A percentile compares a stretch with the other conserved stretches of the same genome.
Conservation (phyloP, 2,113 vertebrate species). For the Montifringilla adamsi region DNA sequence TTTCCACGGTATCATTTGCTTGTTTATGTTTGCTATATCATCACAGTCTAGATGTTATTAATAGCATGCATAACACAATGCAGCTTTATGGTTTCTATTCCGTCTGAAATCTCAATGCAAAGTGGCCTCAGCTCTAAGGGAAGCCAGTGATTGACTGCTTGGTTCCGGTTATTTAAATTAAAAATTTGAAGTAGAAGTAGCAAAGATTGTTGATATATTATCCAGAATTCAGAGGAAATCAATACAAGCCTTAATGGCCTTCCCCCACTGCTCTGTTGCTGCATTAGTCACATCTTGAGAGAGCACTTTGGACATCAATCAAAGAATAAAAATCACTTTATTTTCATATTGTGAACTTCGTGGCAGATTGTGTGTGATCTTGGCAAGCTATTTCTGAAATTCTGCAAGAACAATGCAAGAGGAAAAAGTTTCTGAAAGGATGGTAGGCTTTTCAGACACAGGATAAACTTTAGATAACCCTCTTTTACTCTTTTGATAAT, state of each 20-base stretch:
- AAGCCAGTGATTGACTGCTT: background rate
- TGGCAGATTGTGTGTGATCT: background rate
- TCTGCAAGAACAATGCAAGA: background rate
- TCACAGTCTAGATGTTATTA: background rate
- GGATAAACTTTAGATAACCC: background rate
- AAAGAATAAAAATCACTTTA: conserved; percentile 1
- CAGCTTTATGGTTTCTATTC: background rate
- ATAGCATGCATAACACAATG: background rate
- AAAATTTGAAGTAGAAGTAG: conserved; percentile 21
- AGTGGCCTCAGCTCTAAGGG: background rate
- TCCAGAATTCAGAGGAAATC: conserved; percentile 28
- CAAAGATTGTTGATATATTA: conserved; percentile 16
- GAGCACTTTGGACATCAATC: background rate
- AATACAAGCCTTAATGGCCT: conserved; percentile 22
- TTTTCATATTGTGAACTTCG: conserved; percentile 30
- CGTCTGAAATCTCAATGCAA: background rate
- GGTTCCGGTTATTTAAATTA: conserved; percentile 22
- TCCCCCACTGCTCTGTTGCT: background rate
- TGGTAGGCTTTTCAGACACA: background rate
- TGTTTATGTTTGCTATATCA: background rate
- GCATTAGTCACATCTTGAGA: conserved; percentile 37
- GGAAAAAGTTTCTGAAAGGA: background rate
- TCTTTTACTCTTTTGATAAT: background rate
- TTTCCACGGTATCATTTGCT: background rate
- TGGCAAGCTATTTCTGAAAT: background rate